Conservation (phyloP, 2,888 invertebrate genomes). For the Rhamnusium bicolor region DNA sequence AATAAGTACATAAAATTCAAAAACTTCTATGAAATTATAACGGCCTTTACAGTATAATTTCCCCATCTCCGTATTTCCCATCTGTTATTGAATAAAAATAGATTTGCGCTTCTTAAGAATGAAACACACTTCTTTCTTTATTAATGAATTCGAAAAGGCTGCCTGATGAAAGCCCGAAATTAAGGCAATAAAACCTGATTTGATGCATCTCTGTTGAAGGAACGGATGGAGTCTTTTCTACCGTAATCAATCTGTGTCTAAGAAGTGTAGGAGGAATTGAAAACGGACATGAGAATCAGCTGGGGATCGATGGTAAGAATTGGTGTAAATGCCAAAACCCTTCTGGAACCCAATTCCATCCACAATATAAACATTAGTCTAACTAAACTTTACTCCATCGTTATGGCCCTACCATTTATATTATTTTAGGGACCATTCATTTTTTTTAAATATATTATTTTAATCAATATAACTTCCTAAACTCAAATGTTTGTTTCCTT, state of each 20-base stretch:
- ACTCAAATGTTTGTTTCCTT: no score
- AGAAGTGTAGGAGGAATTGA: conserved; percentile 44
- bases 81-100: conserved; percentile 27
- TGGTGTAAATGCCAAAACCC: not conserved
- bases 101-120: not conserved
- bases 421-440: no score
- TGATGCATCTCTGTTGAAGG: conserved; percentile 42
- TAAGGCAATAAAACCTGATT: conserved; percentile 52
- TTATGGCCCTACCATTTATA: not conserved
- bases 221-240: conserved; percentile 52
- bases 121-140: conserved; percentile 42
- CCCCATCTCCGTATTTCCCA: not conserved
- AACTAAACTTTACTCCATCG: not conserved
- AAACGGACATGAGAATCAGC: conserved; percentile 37
- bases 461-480: no score
- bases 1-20: not conserved
- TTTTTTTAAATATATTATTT: no score
- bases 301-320: conserved; percentile 28
- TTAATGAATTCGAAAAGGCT: conserved; percentile 46
- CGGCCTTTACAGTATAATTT: not conserved
- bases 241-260: conserved; percentile 53
- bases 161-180: conserved; percentile 49
- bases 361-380: not conserved
- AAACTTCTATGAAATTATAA: not conserved
- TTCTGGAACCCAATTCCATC: not conserved